These are phyloP conservation scores for Chelonus formosanus DNA, from an alignment of 2,888 invertebrate species.

Conservation along the genomic window DNA sequence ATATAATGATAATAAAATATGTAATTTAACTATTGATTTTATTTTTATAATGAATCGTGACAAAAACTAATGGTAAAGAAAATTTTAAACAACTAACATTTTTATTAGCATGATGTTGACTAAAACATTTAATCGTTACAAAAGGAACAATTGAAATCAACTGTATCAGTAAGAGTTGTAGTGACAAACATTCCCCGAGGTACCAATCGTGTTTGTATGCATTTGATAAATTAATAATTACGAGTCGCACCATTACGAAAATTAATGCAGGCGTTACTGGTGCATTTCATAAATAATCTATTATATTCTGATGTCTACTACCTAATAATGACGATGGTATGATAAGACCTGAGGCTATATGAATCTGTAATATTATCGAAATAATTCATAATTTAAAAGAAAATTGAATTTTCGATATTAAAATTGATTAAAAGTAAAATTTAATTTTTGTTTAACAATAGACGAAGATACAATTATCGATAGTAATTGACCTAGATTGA, in stretches of 20 bases:
- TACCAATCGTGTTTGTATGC: slow-evolving; percentile 51
- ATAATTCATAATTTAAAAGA: background rate
- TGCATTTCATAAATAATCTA: slow-evolving; percentile 18
- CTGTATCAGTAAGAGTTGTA: slow-evolving; percentile 5
- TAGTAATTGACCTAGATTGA: too few relatives aligned
- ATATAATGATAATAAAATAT: too few relatives aligned
- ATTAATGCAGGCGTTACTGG: slow-evolving; percentile 50
- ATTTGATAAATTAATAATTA: slow-evolving; percentile 57
- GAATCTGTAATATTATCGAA: background rate
- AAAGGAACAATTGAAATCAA: slow-evolving; percentile 6
- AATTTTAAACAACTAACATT: too few relatives aligned
- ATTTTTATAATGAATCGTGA: too few relatives aligned
- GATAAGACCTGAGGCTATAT: background rate
- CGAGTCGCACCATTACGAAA: slow-evolving; percentile 53
- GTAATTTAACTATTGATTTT: too few relatives aligned
- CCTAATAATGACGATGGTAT: slow-evolving; percentile 9
- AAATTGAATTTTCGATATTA: background rate
- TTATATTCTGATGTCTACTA: slow-evolving; percentile 15
- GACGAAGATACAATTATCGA: too few relatives aligned
- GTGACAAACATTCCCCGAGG: slow-evolving; percentile 50
- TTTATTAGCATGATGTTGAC: background rate
- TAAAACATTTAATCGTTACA: slow-evolving; percentile 10
- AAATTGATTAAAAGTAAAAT: too few relatives aligned
- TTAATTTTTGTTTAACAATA: too few relatives aligned
- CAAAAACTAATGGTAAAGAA: too few relatives aligned